These are phyloP conservation scores for Sinocyclocheilus anshuiensis DNA, from an alignment of 2,113 vertebrate species.

Conservation along the genomic window DNA sequence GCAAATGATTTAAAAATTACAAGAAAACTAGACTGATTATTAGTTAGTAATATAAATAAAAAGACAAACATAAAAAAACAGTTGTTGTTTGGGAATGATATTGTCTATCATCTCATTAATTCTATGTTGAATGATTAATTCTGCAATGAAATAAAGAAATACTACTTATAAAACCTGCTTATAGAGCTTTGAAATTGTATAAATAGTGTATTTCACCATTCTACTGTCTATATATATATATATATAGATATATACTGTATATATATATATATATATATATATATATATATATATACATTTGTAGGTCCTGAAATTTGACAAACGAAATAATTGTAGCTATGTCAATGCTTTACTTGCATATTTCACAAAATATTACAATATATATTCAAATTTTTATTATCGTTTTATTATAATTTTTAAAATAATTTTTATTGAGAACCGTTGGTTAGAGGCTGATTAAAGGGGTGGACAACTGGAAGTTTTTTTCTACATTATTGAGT, in stretches of 20 bases:
- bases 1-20: neutral
- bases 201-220: neutral
- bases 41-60: constrained; percentile 2
- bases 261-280: too few relatives aligned
- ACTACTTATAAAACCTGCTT: too few relatives aligned
- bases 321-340: neutral
- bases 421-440: neutral
- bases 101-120: neutral
- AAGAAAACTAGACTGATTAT: neutral
- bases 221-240: too few relatives aligned
- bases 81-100: neutral
- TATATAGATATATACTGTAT: too few relatives aligned
- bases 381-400: too few relatives aligned
- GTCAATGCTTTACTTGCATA: neutral
- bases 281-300: too few relatives aligned
- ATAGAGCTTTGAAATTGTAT: neutral
- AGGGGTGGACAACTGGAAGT: neutral
- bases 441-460: neutral
- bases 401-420: neutral
- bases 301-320: too few relatives aligned
- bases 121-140: neutral
- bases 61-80: neutral
- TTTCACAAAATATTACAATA: neutral
- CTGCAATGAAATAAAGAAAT: too few relatives aligned
- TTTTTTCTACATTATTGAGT: too few relatives aligned